Percentiles rank a stretch among this genome's conserved stretches.
phyloP scores from a whole-genome alignment of 35 echinoderm and acorn worm genomes.

The Lytechinus variegatus region DNA sequence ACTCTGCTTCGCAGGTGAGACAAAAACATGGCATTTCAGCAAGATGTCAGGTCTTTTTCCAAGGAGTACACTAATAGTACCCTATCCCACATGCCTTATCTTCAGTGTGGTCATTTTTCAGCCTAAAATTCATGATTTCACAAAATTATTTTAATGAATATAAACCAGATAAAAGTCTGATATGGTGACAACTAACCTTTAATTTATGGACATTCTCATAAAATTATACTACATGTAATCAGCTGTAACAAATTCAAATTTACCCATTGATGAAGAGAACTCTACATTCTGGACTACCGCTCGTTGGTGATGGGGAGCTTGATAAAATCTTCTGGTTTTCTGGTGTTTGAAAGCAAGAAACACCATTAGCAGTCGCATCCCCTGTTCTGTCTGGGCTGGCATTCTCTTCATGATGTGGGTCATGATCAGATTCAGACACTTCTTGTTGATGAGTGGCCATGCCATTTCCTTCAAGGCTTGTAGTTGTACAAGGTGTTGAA shows the following conservation, averaged over 20 bases:
- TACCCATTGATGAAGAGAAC: constrained; percentile 36
- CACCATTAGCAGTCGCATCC: not conserved
- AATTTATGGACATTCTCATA: too few species aligned
- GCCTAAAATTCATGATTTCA: too few species aligned
- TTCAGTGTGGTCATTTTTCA: too few species aligned
- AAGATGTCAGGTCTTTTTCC: too few species aligned
- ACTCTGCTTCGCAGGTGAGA: too few species aligned
- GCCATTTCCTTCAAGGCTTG: not conserved
- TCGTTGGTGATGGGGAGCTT: not conserved
- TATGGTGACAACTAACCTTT: too few species aligned
- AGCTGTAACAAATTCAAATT: not conserved
- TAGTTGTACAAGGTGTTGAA: not conserved
- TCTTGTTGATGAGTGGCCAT: not conserved
- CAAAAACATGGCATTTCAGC: too few species aligned
- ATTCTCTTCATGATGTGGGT: not conserved
- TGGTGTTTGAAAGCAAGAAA: not conserved
- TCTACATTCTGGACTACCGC: not conserved
- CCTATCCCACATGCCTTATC: too few species aligned
- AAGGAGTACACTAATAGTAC: too few species aligned
- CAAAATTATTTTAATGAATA: too few species aligned
- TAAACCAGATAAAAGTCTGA: too few species aligned
- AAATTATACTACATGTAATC: too few species aligned
- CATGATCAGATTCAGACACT: not conserved
- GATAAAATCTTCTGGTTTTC: not conserved
- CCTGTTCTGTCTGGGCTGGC: not conserved